Conservation (phyloP, 2,888 invertebrate species). For the Lutraria lutraria region DNA sequence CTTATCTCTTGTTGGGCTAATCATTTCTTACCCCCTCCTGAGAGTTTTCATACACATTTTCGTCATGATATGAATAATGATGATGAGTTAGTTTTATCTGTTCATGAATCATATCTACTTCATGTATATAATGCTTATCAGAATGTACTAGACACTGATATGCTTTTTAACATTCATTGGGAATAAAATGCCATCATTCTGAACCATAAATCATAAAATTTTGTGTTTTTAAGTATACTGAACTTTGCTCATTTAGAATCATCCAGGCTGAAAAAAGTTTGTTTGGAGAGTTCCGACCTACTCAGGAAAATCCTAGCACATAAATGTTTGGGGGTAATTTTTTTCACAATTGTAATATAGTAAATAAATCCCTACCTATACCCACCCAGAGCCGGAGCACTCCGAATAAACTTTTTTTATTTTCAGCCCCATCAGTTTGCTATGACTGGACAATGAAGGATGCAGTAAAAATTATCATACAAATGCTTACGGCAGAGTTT, state of each 20-base stretch:
- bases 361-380: too few relatives aligned
- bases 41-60: neutral
- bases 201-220: neutral
- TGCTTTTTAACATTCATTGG: neutral
- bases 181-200: neutral
- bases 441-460: neutral
- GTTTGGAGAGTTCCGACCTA: too few relatives aligned
- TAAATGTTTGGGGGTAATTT: too few relatives aligned
- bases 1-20: neutral
- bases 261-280: neutral
- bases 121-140: neutral
- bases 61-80: neutral
- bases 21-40: neutral
- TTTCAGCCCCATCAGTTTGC: too few relatives aligned
- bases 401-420: too few relatives aligned
- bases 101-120: neutral
- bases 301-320: too few relatives aligned
- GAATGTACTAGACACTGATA: neutral
- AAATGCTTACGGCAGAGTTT: neutral
- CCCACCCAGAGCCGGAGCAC: too few relatives aligned
- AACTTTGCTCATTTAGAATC: neutral
- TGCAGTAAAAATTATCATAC: neutral
- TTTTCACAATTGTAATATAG: too few relatives aligned
- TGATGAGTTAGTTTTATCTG: neutral
- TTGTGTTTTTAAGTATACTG: neutral